Conservation (phyloP, 2,888 invertebrate genomes). For the Nephrotoma flavescens region DNA sequence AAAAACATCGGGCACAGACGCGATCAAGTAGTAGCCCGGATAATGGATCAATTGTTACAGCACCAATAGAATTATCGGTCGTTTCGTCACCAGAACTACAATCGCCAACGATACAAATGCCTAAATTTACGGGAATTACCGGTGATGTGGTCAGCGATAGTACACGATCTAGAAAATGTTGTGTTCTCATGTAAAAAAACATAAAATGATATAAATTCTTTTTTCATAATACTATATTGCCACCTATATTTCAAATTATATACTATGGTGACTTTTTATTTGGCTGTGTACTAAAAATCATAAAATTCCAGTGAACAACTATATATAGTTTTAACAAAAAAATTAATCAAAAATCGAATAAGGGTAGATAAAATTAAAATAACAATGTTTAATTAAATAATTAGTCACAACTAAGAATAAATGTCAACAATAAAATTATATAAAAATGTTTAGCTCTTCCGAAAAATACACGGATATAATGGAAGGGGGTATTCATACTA, state of each 20-base stretch:
- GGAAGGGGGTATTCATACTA: too few species aligned
- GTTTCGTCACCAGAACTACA: slow-evolving; percentile 21
- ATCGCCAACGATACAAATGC: slow-evolving; percentile 30
- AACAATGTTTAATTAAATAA: neutral
- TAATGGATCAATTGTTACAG: slow-evolving; percentile 32
- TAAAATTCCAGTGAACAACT: neutral
- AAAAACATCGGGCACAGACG: slow-evolving; percentile 79
- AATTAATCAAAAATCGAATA: neutral
- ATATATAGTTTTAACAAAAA: neutral
- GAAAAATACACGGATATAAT: neutral
- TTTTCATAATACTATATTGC: neutral
- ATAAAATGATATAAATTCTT: neutral
- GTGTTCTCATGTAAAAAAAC: slow-evolving; percentile 48
- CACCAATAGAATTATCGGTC: slow-evolving; percentile 30
- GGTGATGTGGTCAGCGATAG: slow-evolving; percentile 63
- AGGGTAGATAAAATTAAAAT: neutral
- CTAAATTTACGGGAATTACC: slow-evolving; percentile 57
- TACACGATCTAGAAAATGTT: slow-evolving; percentile 54
- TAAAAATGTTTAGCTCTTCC: neutral
- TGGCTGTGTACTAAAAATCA: neutral
- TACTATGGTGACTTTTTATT: neutral
- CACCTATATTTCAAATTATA: neutral
- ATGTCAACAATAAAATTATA: neutral
- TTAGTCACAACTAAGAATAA: neutral
- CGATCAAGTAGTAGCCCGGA: slow-evolving; percentile 38